Conservation (phyloP, 2,113 vertebrate species). For the Daboia siamensis region DNA sequence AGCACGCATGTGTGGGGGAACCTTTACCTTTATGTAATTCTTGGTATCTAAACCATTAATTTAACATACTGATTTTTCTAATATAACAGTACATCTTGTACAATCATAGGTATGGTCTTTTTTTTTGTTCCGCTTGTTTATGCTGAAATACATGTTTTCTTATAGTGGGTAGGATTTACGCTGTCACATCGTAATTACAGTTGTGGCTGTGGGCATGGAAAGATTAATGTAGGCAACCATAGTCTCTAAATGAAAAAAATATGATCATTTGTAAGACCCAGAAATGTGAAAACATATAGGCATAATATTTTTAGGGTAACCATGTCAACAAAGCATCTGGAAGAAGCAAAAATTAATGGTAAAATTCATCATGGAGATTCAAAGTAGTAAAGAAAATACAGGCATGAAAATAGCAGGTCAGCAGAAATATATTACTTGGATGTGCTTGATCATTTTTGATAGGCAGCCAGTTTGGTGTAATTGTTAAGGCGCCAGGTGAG, state of each 20-base stretch:
- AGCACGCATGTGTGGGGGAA: too few species aligned
- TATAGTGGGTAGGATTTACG: neutral
- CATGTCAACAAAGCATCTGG: neutral
- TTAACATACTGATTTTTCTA: neutral
- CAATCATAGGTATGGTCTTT: neutral
- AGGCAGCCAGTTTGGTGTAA: neutral
- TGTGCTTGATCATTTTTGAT: neutral
- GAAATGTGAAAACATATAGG: neutral
- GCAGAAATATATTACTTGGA: neutral
- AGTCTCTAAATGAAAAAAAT: neutral
- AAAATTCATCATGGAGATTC: neutral
- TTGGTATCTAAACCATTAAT: neutral
- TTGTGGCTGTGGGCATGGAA: neutral
- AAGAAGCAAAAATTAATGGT: neutral
- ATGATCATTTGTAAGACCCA: neutral
- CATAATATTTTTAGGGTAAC: neutral
- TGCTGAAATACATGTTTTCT: neutral
- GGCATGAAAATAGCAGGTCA: neutral
- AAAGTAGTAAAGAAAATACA: neutral
- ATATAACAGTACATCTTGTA: neutral
- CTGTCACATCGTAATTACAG: neutral
- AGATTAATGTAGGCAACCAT: neutral
- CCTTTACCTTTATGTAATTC: neutral
- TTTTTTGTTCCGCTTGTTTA: neutral
- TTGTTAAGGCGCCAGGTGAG: neutral